Percentiles rank a stretch among this genome's conserved stretches.
These are phyloP conservation scores for Hypena proboscidalis DNA, from an alignment of 2,888 invertebrate species.

Conservation along the genomic window DNA sequence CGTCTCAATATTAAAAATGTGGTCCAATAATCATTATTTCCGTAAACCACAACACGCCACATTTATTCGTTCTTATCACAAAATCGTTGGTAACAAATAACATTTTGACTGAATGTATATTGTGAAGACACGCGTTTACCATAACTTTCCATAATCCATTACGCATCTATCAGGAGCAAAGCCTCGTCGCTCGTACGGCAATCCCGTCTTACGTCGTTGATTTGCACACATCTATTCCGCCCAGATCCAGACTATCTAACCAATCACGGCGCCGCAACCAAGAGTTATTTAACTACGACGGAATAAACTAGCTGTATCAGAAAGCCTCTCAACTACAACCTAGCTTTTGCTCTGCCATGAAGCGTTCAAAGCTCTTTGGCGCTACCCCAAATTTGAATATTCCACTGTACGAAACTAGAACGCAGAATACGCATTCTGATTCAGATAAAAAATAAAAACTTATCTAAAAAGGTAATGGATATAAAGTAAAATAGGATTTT, in stretches of 20 bases:
- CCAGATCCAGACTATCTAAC: constrained; percentile 20
- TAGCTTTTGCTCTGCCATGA: constrained; percentile 17
- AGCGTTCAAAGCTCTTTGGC: constrained; percentile 31
- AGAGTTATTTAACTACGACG: constrained; percentile 26
- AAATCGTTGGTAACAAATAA: constrained; percentile 25
- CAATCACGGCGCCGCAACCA: constrained; percentile 24
- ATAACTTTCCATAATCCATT: constrained; percentile 43
- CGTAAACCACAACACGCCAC: constrained; percentile 5
- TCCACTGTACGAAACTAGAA: constrained; percentile 29
- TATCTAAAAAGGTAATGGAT: constrained; percentile 24
- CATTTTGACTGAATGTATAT: constrained; percentile 28
- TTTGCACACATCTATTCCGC: constrained; percentile 31
- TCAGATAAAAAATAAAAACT: constrained; percentile 34
- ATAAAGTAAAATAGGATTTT: constrained; percentile 36
- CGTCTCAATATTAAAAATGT: not conserved
- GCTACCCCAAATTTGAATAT: constrained; percentile 38
- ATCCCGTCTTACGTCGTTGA: constrained; percentile 25
- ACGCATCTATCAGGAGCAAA: constrained; percentile 33
- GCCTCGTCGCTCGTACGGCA: constrained; percentile 23
- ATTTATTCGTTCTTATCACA: constrained; percentile 10
- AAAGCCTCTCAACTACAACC: constrained; percentile 14
- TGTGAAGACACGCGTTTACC: constrained; percentile 22
- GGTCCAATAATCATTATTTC: not conserved
- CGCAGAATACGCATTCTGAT: constrained; percentile 23
- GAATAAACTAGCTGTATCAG: constrained; percentile 28